Evolutionary conservation across 1,140 invertebrate genomes (phyloP), one percentile per base, ranked within the genome.

Genomic region (Drosophila nebulosa): DNA sequence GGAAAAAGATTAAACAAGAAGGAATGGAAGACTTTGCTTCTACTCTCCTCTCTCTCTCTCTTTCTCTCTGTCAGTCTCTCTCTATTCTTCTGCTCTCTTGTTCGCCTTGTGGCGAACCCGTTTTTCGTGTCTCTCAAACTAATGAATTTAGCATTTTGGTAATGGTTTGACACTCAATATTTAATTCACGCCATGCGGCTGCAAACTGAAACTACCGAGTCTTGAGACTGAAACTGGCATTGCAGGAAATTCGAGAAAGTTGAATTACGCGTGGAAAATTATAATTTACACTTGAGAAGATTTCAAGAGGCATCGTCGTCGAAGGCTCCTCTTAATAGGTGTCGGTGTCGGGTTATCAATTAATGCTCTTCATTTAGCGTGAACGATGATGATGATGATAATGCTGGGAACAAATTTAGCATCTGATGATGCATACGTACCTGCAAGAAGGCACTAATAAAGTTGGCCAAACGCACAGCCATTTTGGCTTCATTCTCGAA

Each of bases 401-500:
- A 30, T 59, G 55, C 36, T 74, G 83, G 74, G 85, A 88, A 88
- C 39, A 63, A 32, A 21, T 46, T 46, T 10, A 46, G 3, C 22
- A 66, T 60, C 42, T 39, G n/a, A 51, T 52, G n/a, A 12, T 57
- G 39, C 35, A 42, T 39, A 53, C 69, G 78, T 90, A 96, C 94
- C 94, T 99, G 98, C 66, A 98, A 92, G 91, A 98, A 99, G 14
- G 96, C 96, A 89, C 97, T 98, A 55, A 99, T 96, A 90, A 99
- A 99, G 91, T 99, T 99, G 0, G 98, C 96, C 57, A 99, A 92
- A 59, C 98, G 93, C 6, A 98, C 93, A 1, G 98, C 98, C 95
- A 98, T 98, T 92, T 97, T 96, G 4, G 98, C 98, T 93, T 99
- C 97, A 89, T 98, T 98, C 86, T 97, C 95, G 90, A 98, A 98